Percentiles rank a stretch among this genome's conserved stretches.
Evolutionary conservation across 2,888 invertebrate genomes (phyloP).

Genomic region (Horisme vitalbata): DNA sequence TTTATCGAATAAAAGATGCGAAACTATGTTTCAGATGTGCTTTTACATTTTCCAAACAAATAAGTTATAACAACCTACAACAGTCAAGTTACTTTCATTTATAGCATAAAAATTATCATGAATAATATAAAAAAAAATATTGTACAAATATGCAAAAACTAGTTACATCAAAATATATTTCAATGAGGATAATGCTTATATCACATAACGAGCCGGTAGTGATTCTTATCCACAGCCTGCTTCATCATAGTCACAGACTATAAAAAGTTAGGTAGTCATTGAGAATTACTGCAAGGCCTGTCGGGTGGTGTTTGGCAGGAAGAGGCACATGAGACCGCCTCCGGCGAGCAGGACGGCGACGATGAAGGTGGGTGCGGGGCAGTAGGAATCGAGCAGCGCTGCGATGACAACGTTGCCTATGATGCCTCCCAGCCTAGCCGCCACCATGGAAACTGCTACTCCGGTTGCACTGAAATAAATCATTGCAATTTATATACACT

Average conservation of each 20-base stretch:
- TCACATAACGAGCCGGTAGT: conserved; percentile 39
- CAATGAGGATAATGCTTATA: conserved; percentile 45
- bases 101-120: conserved; percentile 49
- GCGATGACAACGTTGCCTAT: conserved; percentile 94
- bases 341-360: conserved; percentile 92
- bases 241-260: not conserved
- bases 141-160: conserved; percentile 66
- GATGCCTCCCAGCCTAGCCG: conserved; percentile 94
- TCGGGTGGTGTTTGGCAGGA: conserved; percentile 94
- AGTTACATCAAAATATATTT: conserved; percentile 59
- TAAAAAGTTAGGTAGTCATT: conserved; percentile 2
- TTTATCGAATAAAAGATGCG: conserved; percentile 51
- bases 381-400: conserved; percentile 92
- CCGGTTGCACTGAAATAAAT: conserved; percentile 89
- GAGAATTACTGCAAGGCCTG: conserved; percentile 84
- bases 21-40: conserved; percentile 47
- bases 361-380: conserved; percentile 95
- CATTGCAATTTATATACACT: not conserved
- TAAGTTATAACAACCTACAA: conserved; percentile 55
- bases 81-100: conserved; percentile 51
- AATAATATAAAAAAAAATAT: conserved; percentile 57
- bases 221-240: not conserved
- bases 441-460: conserved; percentile 94
- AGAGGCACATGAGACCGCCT: conserved; percentile 93
- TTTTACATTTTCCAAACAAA: conserved; percentile 40